Evolutionary conservation across 2,888 invertebrate genomes (phyloP).

Genomic region (Lycia hirtaria): DNA sequence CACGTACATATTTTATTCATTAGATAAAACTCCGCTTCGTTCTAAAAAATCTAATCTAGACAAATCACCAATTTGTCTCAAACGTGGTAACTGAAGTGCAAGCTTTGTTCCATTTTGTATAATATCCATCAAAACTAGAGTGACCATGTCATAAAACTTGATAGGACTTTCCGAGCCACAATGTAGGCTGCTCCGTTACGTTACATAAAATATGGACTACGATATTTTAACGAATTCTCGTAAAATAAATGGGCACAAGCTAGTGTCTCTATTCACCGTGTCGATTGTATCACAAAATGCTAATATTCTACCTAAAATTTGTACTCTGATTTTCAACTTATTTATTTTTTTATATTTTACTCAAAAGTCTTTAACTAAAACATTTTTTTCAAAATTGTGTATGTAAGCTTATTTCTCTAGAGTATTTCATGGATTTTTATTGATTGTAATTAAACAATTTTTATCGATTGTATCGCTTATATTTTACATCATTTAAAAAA

Average conservation of each 20-base stretch:
- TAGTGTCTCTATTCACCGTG: not conserved
- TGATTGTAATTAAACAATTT: too few species aligned
- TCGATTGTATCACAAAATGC: not conserved
- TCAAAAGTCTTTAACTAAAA: too few species aligned
- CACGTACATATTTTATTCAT: not conserved
- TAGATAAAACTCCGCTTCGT: not conserved
- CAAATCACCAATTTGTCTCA: constrained; percentile 1
- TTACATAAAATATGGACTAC: constrained; percentile 30
- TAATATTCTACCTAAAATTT: not conserved
- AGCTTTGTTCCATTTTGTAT: constrained; percentile 12
- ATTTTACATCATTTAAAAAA: too few species aligned
- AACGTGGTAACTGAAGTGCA: not conserved
- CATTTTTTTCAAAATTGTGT: too few species aligned
- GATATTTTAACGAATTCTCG: constrained; percentile 23
- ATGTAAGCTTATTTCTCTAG: too few species aligned
- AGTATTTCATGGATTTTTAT: too few species aligned
- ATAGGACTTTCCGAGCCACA: constrained; percentile 25
- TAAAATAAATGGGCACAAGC: constrained; percentile 8
- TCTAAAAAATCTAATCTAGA: not conserved
- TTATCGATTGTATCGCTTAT: too few species aligned
- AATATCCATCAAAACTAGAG: constrained; percentile 23
- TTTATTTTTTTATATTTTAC: too few species aligned
- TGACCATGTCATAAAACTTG: constrained; percentile 26
- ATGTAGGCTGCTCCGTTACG: constrained; percentile 18
- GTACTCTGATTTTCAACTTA: too few species aligned